These are phyloP conservation scores for Megaceryle alcyon DNA, from an alignment of 2,797 vertebrate species.

Conservation along the genomic window DNA sequence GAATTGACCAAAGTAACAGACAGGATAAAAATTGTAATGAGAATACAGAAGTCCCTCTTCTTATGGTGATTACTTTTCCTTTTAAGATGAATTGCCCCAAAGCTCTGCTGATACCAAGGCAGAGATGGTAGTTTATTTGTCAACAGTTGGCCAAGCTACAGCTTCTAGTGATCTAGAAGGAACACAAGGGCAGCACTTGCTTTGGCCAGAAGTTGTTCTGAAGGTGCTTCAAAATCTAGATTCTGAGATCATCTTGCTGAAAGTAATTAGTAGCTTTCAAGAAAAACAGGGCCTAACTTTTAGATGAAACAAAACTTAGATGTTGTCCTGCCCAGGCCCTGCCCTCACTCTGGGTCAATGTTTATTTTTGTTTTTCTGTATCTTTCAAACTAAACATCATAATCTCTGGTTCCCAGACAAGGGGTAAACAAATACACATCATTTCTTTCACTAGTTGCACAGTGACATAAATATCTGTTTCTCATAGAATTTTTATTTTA, in stretches of 20 bases:
- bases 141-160: neutral
- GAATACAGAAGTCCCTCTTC: neutral
- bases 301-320: neutral
- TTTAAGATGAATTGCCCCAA: neutral
- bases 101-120: neutral
- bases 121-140: neutral
- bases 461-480: neutral
- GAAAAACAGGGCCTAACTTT: neutral
- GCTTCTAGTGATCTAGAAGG: neutral
- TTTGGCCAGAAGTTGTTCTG: neutral
- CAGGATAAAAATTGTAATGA: neutral
- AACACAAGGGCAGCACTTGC: neutral
- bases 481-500: neutral
- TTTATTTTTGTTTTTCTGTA: neutral
- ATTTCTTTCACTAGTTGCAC: neutral
- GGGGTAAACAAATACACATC: neutral
- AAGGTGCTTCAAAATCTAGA: neutral
- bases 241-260: neutral
- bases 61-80: neutral
- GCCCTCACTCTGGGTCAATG: neutral
- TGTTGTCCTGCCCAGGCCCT: neutral
- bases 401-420: neutral
- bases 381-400: neutral
- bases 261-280: neutral
- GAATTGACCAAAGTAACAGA: neutral